phyloP scores from a whole-genome alignment of 2,113 vertebrate genomes.

The Larimichthys crocea region DNA sequence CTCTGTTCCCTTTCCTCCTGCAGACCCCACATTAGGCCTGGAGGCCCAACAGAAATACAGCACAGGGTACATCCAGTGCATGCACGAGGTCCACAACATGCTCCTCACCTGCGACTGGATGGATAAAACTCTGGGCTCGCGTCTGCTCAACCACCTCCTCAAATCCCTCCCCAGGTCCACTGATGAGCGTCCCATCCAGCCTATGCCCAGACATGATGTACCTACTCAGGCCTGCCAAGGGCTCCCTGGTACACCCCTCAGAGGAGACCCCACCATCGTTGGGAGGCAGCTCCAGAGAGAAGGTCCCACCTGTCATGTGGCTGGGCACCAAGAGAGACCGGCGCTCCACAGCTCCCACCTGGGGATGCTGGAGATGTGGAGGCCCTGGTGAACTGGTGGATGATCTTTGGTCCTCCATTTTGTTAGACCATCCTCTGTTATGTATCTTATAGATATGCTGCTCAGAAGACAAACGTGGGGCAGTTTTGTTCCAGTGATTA shows the following conservation, averaged over 20 bases:
- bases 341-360: slow-evolving; percentile 75
- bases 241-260: slow-evolving; percentile 50
- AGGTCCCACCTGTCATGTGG: slow-evolving; percentile 21
- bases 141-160: slow-evolving; percentile 89
- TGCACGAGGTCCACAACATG: slow-evolving; percentile 93
- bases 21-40: slow-evolving; percentile 83
- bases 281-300: slow-evolving; percentile 54
- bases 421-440: slow-evolving; percentile 84
- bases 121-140: slow-evolving; percentile 90
- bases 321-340: slow-evolving; percentile 59
- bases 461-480: slow-evolving; percentile 88
- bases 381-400: slow-evolving; percentile 87
- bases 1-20: not conserved
- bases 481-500: slow-evolving; percentile 83
- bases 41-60: slow-evolving; percentile 91
- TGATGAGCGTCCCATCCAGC: slow-evolving; percentile 59
- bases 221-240: slow-evolving; percentile 15
- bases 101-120: slow-evolving; percentile 93
- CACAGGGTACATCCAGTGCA: slow-evolving; percentile 92
- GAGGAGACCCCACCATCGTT: slow-evolving; percentile 51
- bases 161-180: slow-evolving; percentile 87
- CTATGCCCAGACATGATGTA: slow-evolving; percentile 30
- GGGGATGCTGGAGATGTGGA: slow-evolving; percentile 89
- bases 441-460: slow-evolving; percentile 98
- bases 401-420: slow-evolving; percentile 42